Base-by-base conservation (phyloP, 2,113 vertebrate species). In the Pyrgilauda ruficollis region DNA sequence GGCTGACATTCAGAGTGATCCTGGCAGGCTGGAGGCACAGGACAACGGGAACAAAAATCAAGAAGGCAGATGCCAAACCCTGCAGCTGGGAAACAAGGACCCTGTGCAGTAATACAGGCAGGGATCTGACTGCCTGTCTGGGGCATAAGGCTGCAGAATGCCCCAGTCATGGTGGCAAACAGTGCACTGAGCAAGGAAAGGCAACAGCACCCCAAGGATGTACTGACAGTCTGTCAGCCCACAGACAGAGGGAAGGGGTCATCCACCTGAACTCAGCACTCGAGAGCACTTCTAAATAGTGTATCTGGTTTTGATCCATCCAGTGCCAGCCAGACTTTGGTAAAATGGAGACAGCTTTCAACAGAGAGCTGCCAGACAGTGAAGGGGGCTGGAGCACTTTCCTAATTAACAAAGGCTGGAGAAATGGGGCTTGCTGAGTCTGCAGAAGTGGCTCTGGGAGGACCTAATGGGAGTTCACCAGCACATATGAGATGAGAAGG, bases 91-190 rank as follows among this genome's bases (percentile, higher is more conserved):
- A 55, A 73, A 70, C 9, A 89, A 53, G 11, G 13, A 22, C 2
- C 1, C 4, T 7, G 15, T 56, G 11, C 39, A 86, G 20, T 20
- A 24, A 9, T 4, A 27, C 8, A 35, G 50, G 21, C 49, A 74
- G 69, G 13, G 26, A 15, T 28, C 33, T 72, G 63, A 15, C n/a
- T 68, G 73, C 8, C 20, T 55, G 24, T 33, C n/a, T 44, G 23
- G 23, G 4, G 12, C 53, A 20, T 4, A 66, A 24, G 7, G 31
- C 55, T 39, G 35, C 23, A 89, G 49, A 68, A 69, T 53, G 26
- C 2, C 28, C 11, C 4, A 2, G 23, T 11, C 1, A 0, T 13
- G 17, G 39, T 4, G 6, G 33, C 44, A 59, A 43, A 39, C 9
- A 27, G 13, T 4, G 39, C 9, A 1, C 33, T n/a, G 50, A 14